These are phyloP conservation scores for Macquaria ambigua DNA, from an alignment of 2,113 vertebrate genomes.

Conservation along the genomic window DNA sequence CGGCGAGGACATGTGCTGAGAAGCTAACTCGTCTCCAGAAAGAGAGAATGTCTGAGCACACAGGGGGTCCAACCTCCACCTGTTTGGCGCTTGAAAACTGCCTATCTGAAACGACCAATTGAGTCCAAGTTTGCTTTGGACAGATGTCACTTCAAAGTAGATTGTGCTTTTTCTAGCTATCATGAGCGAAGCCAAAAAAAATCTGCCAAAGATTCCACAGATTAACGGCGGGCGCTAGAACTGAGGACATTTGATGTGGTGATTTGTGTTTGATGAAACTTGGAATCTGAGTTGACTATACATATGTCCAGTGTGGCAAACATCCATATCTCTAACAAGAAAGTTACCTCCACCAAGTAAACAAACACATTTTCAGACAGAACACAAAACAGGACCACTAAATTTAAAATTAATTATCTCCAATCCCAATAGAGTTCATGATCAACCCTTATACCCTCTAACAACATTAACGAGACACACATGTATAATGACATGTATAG, in stretches of 20 bases:
- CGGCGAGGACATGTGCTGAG: slow-evolving; percentile 33
- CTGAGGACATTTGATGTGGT: slow-evolving; percentile 70
- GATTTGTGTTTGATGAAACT: slow-evolving; percentile 65
- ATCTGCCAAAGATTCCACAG: slow-evolving; percentile 66
- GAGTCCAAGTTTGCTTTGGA: slow-evolving; percentile 70
- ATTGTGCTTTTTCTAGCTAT: slow-evolving; percentile 60
- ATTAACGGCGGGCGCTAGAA: slow-evolving; percentile 61
- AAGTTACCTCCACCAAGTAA: slow-evolving; percentile 68
- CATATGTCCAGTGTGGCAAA: slow-evolving; percentile 70
- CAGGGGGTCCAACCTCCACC: slow-evolving; percentile 70
- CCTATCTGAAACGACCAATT: slow-evolving; percentile 61
- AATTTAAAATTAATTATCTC: slow-evolving; percentile 49
- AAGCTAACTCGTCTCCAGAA: slow-evolving; percentile 62
- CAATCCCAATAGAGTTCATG: slow-evolving; percentile 20
- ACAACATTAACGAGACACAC: slow-evolving; percentile 69
- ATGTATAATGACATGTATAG: slow-evolving; percentile 74
- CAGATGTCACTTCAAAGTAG: slow-evolving; percentile 69
- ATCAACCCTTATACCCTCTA: slow-evolving; percentile 45
- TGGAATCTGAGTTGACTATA: slow-evolving; percentile 66
- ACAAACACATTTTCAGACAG: slow-evolving; percentile 64
- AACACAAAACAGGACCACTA: slow-evolving; percentile 55
- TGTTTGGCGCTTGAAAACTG: slow-evolving; percentile 57
- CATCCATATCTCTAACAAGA: slow-evolving; percentile 67
- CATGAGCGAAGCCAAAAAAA: slow-evolving; percentile 60
- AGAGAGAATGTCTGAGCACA: slow-evolving; percentile 68